Base-by-base conservation (phyloP, 1,140 invertebrate genomes). In the Macrocentrus cingulum region DNA sequence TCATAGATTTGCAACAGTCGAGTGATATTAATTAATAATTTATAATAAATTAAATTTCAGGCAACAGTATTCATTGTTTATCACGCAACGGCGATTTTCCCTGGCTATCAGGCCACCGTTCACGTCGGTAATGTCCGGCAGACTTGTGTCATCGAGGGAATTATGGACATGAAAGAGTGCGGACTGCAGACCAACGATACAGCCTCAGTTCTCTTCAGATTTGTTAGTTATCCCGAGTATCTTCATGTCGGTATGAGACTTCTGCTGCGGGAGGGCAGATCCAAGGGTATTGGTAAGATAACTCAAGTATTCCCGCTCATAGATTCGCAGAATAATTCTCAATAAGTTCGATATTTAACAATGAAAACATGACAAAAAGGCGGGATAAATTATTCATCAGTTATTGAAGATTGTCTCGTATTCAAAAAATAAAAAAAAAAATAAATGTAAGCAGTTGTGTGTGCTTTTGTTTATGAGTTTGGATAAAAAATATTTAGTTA, bases 51-150 rank as follows among this genome's bases (percentile, higher is more conserved):
- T 65, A 64, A 63, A 68, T 83, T 80, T 23, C 79, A 92, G 88
- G 95, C 95, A 0, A 89, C 86, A 50, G 88, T 98, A 2, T 87
- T 88, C 29, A 85, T 98, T 4, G 80, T 97, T 6, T 91, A 89
- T 64, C 94, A 97, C 74, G 82, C 87, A 0, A 92, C 87, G 1
- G 85, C 86, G 16, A 95, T 98, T 59, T 88, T 86, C 60, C 85
- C 85, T 4, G 94, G 94, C 13, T 97, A 95, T 79, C 94, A 98
- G 83, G 90, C 92, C 19, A 97, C 94, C 0, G 88, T 98, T 1
- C 93, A 98, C 70, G 91, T 98, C 56, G 95, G 94, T 1, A 98
- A 95, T 71, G 91, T 99, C 11, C 80, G 94, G 7, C 97, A 98
- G 80, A 98, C 95, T 0, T 95, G 92, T 15, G 88, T 97, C 16